Evolutionary conservation across 2,797 vertebrate species (phyloP).

Genomic region (Eupleurogrammus muticus): DNA sequence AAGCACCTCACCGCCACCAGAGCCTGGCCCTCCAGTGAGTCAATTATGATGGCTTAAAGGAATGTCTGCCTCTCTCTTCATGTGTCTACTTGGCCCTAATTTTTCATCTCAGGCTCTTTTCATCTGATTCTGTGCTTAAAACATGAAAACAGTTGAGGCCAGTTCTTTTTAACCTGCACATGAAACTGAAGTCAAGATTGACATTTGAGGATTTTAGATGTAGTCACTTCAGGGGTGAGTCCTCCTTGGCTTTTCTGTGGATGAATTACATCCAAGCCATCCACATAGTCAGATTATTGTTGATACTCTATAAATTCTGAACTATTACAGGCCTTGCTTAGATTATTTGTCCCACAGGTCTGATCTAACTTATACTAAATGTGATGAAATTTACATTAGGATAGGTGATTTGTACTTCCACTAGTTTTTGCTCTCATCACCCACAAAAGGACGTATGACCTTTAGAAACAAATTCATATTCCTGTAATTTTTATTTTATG

Average conservation of each 20-base stretch:
- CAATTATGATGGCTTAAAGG: conserved; percentile 84
- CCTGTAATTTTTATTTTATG: conserved; percentile 74
- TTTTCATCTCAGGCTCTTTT: conserved; percentile 79
- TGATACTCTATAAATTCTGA: conserved; percentile 39
- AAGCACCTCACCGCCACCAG: conserved; percentile 76
- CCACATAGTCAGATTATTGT: conserved; percentile 40
- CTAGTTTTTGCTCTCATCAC: conserved; percentile 61
- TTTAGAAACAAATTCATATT: conserved; percentile 78
- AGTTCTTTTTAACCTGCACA: conserved; percentile 68
- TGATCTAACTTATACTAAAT: conserved; percentile 65
- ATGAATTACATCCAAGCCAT: conserved; percentile 44
- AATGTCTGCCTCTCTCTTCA: conserved; percentile 77
- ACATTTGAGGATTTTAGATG: conserved; percentile 60
- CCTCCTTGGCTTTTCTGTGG: conserved; percentile 17
- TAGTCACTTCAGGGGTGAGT: conserved; percentile 40
- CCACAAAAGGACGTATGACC: conserved; percentile 64
- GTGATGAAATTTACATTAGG: conserved; percentile 76
- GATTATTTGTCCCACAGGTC: conserved; percentile 56
- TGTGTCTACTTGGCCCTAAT: conserved; percentile 78
- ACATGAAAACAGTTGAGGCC: conserved; percentile 68
- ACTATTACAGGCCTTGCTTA: conserved; percentile 51
- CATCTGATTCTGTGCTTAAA: conserved; percentile 73
- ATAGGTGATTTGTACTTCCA: conserved; percentile 59
- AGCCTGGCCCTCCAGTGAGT: conserved; percentile 83
- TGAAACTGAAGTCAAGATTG: conserved; percentile 63